Evolutionary conservation across 2,888 invertebrate species (phyloP), one percentile per base, ranked within the genome.

Genomic region (Cataglyphis altisquamis): DNA sequence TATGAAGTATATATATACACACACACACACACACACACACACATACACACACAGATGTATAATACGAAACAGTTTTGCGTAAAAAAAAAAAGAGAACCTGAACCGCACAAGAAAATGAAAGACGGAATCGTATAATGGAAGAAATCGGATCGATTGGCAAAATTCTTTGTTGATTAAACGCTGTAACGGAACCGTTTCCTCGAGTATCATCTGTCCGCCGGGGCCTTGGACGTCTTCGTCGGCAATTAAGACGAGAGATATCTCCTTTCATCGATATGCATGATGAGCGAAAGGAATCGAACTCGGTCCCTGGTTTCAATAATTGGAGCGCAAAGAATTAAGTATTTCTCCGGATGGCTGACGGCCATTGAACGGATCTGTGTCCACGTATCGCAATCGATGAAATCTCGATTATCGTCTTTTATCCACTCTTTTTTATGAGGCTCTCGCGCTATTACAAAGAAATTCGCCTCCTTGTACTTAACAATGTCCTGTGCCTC

Each of bases 391-490:
- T 87, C 75, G 60, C 63, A 72, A 78, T 84, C 84, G 83, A 87
- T 88, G 81, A 88, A 88, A 88, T 88, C 82, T 85, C 88, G 55
- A 68, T 70, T 52, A 55, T 29, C 41, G 57, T 70, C 63, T 74
- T 78, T 85, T 80, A 63, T 64, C 55, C 52, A 60, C 48, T 84
- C 74, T 84, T n/a, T 52, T 52, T 84, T 84, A 85, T 62, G 32
- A 84, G 6, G 84, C 60, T 84, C 84, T 84, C 63, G 64, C 77
- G 64, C 75, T 60, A 64, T 67, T 62, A 84, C 89, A 89, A 89
- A 89, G 85, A 86, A 88, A 84, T 85, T 68, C 83, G 29, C 29
- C 80, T 82, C 82, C 85, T 88, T 88, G 82, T 52, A 52, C 55
- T 70, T 89, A 88, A 86, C 85, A 36, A 82, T 63, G 81, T 60